Conservation (phyloP, 2,888 invertebrate genomes). For the Hanleya hanleyi region DNA sequence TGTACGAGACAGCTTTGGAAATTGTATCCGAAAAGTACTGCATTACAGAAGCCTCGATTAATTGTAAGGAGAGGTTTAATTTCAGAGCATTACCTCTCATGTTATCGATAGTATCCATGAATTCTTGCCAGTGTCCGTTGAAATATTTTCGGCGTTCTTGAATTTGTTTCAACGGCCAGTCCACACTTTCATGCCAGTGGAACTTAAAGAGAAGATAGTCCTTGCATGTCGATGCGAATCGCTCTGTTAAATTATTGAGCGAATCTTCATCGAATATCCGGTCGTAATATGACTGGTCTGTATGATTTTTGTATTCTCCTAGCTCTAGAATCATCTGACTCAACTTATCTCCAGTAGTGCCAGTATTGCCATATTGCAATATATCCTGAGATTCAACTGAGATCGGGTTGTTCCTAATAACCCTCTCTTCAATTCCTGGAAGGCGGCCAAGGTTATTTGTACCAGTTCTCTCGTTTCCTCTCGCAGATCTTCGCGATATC, state of each 20-base stretch:
- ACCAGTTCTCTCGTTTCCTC: not conserved
- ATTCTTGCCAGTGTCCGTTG: constrained; percentile 20
- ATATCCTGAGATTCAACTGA: constrained; percentile 3
- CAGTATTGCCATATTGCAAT: not conserved
- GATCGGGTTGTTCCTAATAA: not conserved
- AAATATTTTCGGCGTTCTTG: constrained; percentile 33
- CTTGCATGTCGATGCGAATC: too few species aligned
- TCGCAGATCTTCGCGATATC: not conserved
- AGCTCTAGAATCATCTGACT: not conserved
- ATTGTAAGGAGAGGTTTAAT: constrained; percentile 23
- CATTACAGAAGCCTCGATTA: constrained; percentile 32
- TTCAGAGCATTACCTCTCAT: constrained; percentile 36
- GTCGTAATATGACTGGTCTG: too few species aligned
- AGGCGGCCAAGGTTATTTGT: not conserved
- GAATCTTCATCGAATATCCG: too few species aligned
- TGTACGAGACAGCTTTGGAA: constrained; percentile 26
- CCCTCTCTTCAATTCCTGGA: not conserved
- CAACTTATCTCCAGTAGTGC: not conserved
- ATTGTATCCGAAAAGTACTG: constrained; percentile 31
- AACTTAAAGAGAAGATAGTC: not conserved
- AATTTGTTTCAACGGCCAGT: constrained; percentile 44
- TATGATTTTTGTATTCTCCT: not conserved
- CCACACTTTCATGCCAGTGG: constrained; percentile 41
- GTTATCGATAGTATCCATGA: constrained; percentile 12
- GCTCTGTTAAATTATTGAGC: too few species aligned